Evolutionary conservation across 2,113 vertebrate genomes (phyloP).

Genomic region (Coturnix japonica): DNA sequence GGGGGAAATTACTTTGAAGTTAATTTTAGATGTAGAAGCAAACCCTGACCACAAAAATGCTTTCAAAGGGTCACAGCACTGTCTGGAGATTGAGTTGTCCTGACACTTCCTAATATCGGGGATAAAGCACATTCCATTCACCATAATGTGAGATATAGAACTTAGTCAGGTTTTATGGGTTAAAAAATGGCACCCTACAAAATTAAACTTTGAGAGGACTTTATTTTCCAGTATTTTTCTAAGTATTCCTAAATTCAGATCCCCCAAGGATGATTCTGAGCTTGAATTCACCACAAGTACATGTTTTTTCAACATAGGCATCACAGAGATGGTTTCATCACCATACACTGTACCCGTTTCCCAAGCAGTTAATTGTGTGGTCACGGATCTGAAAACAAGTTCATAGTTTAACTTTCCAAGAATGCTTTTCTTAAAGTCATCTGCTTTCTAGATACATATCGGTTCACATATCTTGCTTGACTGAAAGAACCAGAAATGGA

Average conservation of each 20-base stretch:
- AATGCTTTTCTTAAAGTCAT: neutral
- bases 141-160: neutral
- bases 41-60: slow-evolving; percentile 38
- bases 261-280: neutral
- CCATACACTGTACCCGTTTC: neutral
- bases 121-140: neutral
- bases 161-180: neutral
- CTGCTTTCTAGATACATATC: neutral
- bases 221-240: neutral
- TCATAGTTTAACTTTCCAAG: neutral
- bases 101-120: neutral
- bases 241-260: neutral
- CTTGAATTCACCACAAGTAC: neutral
- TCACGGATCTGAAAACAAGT: neutral
- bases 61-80: slow-evolving; percentile 31
- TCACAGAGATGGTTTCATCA: neutral
- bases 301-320: neutral
- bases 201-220: neutral
- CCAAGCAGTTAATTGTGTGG: too few relatives aligned
- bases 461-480: too few relatives aligned
- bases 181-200: neutral
- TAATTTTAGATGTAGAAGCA: slow-evolving; percentile 15
- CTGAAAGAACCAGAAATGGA: neutral
- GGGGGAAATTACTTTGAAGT: neutral
- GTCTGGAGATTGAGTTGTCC: neutral